Conservation (phyloP, 2,888 invertebrate species). For the Rhimphoctona megacephalus region DNA sequence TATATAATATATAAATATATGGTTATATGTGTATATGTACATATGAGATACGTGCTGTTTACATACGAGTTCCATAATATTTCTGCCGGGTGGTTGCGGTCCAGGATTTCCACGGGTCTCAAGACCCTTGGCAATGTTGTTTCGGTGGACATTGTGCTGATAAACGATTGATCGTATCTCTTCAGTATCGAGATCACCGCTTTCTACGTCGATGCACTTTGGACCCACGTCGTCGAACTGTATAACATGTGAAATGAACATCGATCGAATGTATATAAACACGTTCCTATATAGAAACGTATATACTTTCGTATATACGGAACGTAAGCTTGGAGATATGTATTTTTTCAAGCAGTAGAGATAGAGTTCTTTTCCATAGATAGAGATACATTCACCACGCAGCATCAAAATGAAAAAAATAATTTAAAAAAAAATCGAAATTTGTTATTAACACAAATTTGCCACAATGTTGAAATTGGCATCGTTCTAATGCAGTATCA, state of each 20-base stretch:
- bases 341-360: too few relatives aligned
- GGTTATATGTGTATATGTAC: not conserved
- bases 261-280: constrained; percentile 9
- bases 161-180: constrained; percentile 83
- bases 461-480: too few relatives aligned
- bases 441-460: too few relatives aligned
- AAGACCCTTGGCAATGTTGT: constrained; percentile 81
- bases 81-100: constrained; percentile 82
- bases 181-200: constrained; percentile 75
- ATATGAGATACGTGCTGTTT: constrained; percentile 11
- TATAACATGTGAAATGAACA: constrained; percentile 59
- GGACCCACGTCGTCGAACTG: constrained; percentile 73
- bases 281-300: too few relatives aligned
- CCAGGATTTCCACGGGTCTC: constrained; percentile 82
- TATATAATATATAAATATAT: not conserved
- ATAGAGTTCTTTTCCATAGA: too few relatives aligned
- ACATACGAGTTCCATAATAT: constrained; percentile 78
- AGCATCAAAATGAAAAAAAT: too few relatives aligned
- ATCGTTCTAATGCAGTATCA: too few relatives aligned
- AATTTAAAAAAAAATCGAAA: too few relatives aligned
- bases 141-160: constrained; percentile 84
- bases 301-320: too few relatives aligned
- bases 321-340: too few relatives aligned
- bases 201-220: constrained; percentile 72
- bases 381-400: too few relatives aligned